Percentiles rank a stretch among this genome's conserved stretches.
Conservation (phyloP, 2,113 vertebrate genomes). For the Mustelus asterias region DNA sequence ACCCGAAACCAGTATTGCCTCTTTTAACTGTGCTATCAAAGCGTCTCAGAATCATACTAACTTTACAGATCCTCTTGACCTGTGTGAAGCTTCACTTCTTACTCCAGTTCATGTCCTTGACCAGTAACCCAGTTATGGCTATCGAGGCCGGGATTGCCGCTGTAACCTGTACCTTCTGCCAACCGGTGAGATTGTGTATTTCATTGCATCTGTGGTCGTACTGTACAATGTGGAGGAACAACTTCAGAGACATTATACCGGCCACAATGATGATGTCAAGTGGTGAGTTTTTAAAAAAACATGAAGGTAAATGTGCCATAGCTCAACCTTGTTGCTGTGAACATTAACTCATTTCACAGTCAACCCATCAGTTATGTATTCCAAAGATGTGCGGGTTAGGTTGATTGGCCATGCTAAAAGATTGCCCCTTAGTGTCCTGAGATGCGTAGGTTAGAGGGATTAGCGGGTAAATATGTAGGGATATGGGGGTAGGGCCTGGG, state of each 20-base stretch:
- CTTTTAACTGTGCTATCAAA: not conserved
- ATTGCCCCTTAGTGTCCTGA: too few species aligned
- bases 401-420: too few species aligned
- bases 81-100: not conserved
- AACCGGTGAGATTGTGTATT: conserved; percentile 93
- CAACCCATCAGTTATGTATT: not conserved
- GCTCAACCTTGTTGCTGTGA: not conserved
- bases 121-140: conserved; percentile 72
- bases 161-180: conserved; percentile 94
- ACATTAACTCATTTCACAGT: not conserved
- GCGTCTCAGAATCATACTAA: not conserved
- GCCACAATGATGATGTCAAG: conserved; percentile 94
- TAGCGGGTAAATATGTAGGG: too few species aligned
- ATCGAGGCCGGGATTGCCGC: conserved; percentile 90
- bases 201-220: conserved; percentile 93
- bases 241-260: conserved; percentile 88
- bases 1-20: too few species aligned
- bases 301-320: not conserved
- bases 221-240: conserved; percentile 91
- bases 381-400: too few species aligned
- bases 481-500: too few species aligned
- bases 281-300: conserved; percentile 63
- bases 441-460: too few species aligned
- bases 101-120: conserved; percentile 55
- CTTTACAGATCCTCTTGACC: not conserved